Base-by-base conservation (phyloP, 2,888 invertebrate species). In the Coelopa pilipes region DNA sequence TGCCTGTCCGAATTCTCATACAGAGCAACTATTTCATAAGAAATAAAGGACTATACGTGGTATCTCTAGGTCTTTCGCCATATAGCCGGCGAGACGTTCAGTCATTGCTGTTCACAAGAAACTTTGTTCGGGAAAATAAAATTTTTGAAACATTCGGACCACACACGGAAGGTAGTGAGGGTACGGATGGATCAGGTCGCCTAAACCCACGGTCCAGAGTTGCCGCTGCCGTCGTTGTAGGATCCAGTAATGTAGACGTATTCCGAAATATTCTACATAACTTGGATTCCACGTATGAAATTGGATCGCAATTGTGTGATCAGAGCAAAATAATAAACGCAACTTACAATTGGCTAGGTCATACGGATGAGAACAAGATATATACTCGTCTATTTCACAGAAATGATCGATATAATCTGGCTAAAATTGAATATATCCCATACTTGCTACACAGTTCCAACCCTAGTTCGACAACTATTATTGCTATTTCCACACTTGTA, bases 301-400 rank as follows among this genome's bases (percentile, higher is more conserved):
- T 99, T 65, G 97, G 97, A 0, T 97, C 98, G 0, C 98, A 99
- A 82, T 90, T 98, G 19, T 93, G 94, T 82, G 97, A 98, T 85
- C 98, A 98, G 84, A 97, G 97, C 82, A 94, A 95, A 89, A 89
- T 92, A 19, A 93, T 99, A n/a, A 96, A 98, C 84, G 98, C 97
- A 79, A 94, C 96, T 0, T 95, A 91, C 84, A 99, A 99, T 84
- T 99, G 97, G 95, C 91, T 99, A 81, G 97, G 98, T 5, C 92
- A 89, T 76, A 90, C 90, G 0, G 91, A 91, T 75, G 94, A 94
- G 83, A 91, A 92, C 78, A 91, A 91, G 82, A 93, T 96, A 45
- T 93, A 93, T 79, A 90, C 91, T 24, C 89, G 94, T 82, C 84
- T 95, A 19, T 95, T 95, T 80, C 94, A 95, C 81, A 91, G 96